A percentile compares a stretch with the other conserved stretches of the same genome.
phyloP scores from a whole-genome alignment of 2,888 invertebrate species.

The Torymus tubicola region DNA sequence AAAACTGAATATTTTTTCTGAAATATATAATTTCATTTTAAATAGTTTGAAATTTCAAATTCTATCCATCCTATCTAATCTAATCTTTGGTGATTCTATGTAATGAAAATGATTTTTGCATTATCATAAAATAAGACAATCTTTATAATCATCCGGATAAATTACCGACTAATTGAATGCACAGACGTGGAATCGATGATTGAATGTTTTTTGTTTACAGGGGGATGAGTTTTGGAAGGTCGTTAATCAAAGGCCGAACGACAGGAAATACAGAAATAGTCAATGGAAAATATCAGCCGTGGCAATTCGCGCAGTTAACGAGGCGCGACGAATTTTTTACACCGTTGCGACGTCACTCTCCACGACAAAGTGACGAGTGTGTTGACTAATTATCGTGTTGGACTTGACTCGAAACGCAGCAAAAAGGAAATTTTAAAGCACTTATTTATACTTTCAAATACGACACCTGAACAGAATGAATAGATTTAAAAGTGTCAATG shows the following conservation, averaged over 20 bases:
- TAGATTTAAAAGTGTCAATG: too few relatives aligned
- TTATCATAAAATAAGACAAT: too few relatives aligned
- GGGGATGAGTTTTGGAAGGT: constrained; percentile 22
- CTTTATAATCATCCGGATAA: too few relatives aligned
- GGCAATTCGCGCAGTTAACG: constrained; percentile 47
- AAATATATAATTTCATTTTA: too few relatives aligned
- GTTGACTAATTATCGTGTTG: constrained; percentile 39
- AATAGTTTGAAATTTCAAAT: too few relatives aligned
- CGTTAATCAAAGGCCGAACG: constrained; percentile 50
- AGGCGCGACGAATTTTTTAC: constrained; percentile 44
- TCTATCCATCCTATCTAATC: too few relatives aligned
- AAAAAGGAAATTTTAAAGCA: constrained; percentile 4
- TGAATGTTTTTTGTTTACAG: constrained; percentile 26
- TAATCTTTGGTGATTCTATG: too few relatives aligned
- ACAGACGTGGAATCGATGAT: neutral
- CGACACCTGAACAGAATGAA: too few relatives aligned
- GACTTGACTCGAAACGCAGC: neutral
- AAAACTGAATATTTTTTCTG: too few relatives aligned
- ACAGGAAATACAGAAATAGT: constrained; percentile 54
- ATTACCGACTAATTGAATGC: constrained; percentile 3
- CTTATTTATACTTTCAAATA: too few relatives aligned
- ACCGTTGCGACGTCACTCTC: constrained; percentile 11
- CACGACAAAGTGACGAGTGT: neutral
- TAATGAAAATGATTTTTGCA: too few relatives aligned
- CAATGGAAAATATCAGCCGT: constrained; percentile 28